Base-by-base conservation (phyloP, 2,797 vertebrate species). In the Parambassis ranga region DNA sequence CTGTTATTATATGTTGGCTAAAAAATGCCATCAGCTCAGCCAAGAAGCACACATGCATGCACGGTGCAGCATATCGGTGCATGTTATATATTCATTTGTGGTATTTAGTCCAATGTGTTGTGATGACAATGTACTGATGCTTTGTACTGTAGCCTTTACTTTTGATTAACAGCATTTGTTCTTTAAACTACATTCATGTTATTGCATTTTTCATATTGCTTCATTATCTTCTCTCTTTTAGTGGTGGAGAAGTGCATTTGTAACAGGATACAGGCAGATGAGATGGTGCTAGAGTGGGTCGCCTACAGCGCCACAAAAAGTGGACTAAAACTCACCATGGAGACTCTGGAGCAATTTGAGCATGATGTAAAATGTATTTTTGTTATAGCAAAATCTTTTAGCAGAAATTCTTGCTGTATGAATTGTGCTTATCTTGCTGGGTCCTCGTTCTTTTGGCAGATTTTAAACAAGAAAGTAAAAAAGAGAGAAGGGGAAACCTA, bases 341-440 rank as follows among this genome's bases (percentile, higher is more conserved):
- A 92, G 30, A 70, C 26, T 37, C 87, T 98, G 55, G 88, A 89
- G 4, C 84, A 90, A 28, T 95, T 98, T 35, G 94, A 97, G 58
- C 92, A 95, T 1, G 95, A 98, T 91, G 96, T 98, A 74, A 76
- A n/a, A n/a, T n/a, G n/a, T n/a, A n/a, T n/a, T n/a, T n/a, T n/a
- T n/a, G n/a, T n/a, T n/a, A n/a, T n/a, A n/a, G n/a, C n/a, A n/a
- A n/a, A n/a, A n/a, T 7, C 3, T 1, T 6, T 18, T 60, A 20
- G 3, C 20, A 20, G 20, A 3, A 20, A 9, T 35, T 9, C 26
- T 58, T 4, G 18, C 7, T 14, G 0, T 41, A 4, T 77, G 42
- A 15, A 30, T 16, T 6, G 51, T 69, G 6, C 65, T 10, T 1
- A 6, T 47, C 23, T 27, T n/a, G n/a, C n/a, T n/a, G n/a, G n/a